Conservation (phyloP, 92 coral and sea anemone species). For the Palythoa caribaeorum region DNA sequence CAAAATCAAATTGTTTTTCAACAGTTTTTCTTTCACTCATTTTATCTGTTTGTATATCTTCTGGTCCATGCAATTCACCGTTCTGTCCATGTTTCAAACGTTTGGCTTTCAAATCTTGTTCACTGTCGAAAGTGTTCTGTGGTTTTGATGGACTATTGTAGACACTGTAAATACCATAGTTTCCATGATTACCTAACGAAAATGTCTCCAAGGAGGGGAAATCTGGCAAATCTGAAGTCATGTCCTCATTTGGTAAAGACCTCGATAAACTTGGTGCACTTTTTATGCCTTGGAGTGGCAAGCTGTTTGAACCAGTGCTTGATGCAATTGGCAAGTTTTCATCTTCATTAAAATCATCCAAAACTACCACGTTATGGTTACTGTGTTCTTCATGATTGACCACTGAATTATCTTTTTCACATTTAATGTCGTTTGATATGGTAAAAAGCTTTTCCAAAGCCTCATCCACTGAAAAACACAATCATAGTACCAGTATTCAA, state of each 20-base stretch:
- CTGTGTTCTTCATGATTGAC: neutral
- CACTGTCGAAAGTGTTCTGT: neutral
- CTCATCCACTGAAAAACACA: slow-evolving; percentile 72
- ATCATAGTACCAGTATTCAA: neutral
- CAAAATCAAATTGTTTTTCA: neutral
- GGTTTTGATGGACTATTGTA: neutral
- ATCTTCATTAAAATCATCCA: slow-evolving; percentile 7
- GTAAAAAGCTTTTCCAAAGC: slow-evolving; percentile 81
- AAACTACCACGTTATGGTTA: neutral
- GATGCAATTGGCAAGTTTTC: neutral
- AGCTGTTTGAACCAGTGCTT: neutral
- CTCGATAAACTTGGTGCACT: neutral
- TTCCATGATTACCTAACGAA: neutral
- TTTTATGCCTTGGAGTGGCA: neutral
- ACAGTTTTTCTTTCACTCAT: neutral
- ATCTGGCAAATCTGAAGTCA: slow-evolving; percentile 21
- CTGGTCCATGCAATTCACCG: neutral
- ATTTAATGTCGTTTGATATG: slow-evolving; percentile 33
- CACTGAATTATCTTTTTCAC: neutral
- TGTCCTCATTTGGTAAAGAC: neutral
- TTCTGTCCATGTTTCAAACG: neutral
- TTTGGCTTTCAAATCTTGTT: neutral
- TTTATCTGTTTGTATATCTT: neutral
- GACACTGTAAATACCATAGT: neutral
- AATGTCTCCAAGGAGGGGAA: slow-evolving; percentile 40